Percentiles rank a stretch among this genome's conserved stretches.
Evolutionary conservation across 2,797 vertebrate genomes (phyloP).

Genomic region (Antennarius maculatus): DNA sequence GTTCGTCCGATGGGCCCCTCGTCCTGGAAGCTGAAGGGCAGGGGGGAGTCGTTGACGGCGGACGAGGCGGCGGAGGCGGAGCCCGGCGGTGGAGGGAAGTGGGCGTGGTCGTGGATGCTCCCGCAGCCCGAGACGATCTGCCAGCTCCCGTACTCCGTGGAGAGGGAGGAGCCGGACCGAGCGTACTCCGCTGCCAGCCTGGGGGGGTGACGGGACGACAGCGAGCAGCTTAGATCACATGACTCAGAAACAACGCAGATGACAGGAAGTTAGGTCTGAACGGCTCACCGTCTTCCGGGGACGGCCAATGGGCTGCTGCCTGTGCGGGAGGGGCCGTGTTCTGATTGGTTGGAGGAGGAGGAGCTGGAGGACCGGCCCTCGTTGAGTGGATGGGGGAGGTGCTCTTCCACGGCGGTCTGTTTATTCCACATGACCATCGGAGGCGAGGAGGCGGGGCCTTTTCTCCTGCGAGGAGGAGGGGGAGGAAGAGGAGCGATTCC

Average conservation of each 20-base stretch:
- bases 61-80: conserved; percentile 54
- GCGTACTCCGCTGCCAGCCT: conserved; percentile 89
- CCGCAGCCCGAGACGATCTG: conserved; percentile 98
- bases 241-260: too few species aligned
- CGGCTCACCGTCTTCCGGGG: conserved; percentile 76
- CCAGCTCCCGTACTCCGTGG: conserved; percentile 98
- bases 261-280: too few species aligned
- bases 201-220: not conserved
- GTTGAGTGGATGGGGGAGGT: conserved; percentile 71
- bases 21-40: conserved; percentile 94
- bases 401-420: conserved; percentile 83
- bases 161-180: conserved; percentile 94
- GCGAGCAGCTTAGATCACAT: not conserved
- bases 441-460: conserved; percentile 87
- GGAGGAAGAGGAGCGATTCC: not conserved
- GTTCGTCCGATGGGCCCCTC: conserved; percentile 90
- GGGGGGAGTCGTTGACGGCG: conserved; percentile 83
- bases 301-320: conserved; percentile 97
- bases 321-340: conserved; percentile 83
- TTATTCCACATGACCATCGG: conserved; percentile 88
- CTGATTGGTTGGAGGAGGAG: conserved; percentile 95
- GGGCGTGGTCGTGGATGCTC: conserved; percentile 93
- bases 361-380: conserved; percentile 93
- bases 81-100: conserved; percentile 77
- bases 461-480: conserved; percentile 83